Percentiles rank a stretch among this genome's conserved stretches.
Conservation (phyloP, 2,888 invertebrate species). For the Papilio demoleus region DNA sequence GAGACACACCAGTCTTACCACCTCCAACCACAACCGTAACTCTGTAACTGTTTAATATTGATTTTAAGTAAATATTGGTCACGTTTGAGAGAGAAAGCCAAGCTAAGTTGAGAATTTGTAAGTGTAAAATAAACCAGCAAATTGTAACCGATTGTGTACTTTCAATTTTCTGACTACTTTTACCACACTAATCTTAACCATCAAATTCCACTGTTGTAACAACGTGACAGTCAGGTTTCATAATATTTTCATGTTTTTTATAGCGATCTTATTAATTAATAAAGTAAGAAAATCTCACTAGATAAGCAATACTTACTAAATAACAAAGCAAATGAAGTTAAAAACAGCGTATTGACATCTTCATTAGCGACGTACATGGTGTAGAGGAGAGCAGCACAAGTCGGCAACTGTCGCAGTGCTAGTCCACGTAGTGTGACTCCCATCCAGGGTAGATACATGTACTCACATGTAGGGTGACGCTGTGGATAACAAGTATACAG, state of each 20-base stretch:
- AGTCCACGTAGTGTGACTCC: conserved; percentile 70
- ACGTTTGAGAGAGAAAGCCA: too few relatives aligned
- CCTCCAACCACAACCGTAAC: conserved; percentile 70
- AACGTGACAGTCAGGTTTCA: too few relatives aligned
- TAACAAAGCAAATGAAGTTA: conserved; percentile 65
- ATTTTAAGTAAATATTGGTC: too few relatives aligned
- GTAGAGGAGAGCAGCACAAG: conserved; percentile 69
- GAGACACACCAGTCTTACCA: conserved; percentile 62
- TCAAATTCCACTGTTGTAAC: too few relatives aligned
- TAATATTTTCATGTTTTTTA: too few relatives aligned
- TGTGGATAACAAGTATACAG: conserved; percentile 45
- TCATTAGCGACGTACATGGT: conserved; percentile 68
- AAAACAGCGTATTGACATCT: conserved; percentile 63
- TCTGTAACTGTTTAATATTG: conserved; percentile 57
- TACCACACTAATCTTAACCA: too few relatives aligned
- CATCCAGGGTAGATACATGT: conserved; percentile 73
- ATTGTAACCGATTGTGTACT: too few relatives aligned
- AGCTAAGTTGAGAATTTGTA: too few relatives aligned
- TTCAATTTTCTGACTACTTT: too few relatives aligned
- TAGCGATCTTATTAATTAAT: not conserved
- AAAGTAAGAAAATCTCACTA: not conserved
- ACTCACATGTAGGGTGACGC: conserved; percentile 71
- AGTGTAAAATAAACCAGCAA: too few relatives aligned
- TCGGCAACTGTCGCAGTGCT: conserved; percentile 68
- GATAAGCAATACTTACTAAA: conserved; percentile 60